These are phyloP conservation scores for Dromaius novaehollandiae DNA, from an alignment of 2,113 vertebrate species.

Conservation along the genomic window DNA sequence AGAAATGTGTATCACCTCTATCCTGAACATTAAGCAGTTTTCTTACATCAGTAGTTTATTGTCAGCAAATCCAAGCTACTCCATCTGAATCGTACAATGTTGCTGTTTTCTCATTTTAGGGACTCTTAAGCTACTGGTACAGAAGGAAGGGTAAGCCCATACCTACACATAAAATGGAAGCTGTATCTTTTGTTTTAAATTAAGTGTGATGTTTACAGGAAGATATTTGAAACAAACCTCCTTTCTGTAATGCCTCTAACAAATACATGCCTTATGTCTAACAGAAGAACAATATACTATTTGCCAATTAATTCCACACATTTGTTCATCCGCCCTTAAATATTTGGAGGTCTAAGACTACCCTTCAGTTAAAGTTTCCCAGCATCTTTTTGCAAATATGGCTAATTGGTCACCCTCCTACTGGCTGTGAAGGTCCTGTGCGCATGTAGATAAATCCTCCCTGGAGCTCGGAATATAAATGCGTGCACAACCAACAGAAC, in stretches of 20 bases:
- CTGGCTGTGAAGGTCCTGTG: slow-evolving; percentile 31
- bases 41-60: slow-evolving; percentile 55
- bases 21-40: slow-evolving; percentile 28
- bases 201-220: slow-evolving; percentile 52
- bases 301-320: not conserved
- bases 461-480: not conserved
- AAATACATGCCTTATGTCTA: not conserved
- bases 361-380: slow-evolving; percentile 39
- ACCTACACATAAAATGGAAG: slow-evolving; percentile 68
- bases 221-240: slow-evolving; percentile 42
- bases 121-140: slow-evolving; percentile 1
- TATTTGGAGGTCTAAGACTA: not conserved
- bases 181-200: slow-evolving; percentile 60
- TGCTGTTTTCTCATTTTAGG: slow-evolving; percentile 39
- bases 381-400: slow-evolving; percentile 42
- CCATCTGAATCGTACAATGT: slow-evolving; percentile 33
- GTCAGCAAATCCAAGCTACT: slow-evolving; percentile 48
- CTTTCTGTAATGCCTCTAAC: not conserved
- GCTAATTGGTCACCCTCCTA: slow-evolving; percentile 33
- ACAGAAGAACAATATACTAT: slow-evolving; percentile 29
- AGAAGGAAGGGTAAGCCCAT: slow-evolving; percentile 15
- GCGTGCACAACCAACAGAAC: slow-evolving; percentile 46
- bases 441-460: slow-evolving; percentile 45
- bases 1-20: slow-evolving; percentile 46
- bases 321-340: not conserved